phyloP scores from a whole-genome alignment of 2,797 vertebrate species.

The Delichon dasypus region DNA sequence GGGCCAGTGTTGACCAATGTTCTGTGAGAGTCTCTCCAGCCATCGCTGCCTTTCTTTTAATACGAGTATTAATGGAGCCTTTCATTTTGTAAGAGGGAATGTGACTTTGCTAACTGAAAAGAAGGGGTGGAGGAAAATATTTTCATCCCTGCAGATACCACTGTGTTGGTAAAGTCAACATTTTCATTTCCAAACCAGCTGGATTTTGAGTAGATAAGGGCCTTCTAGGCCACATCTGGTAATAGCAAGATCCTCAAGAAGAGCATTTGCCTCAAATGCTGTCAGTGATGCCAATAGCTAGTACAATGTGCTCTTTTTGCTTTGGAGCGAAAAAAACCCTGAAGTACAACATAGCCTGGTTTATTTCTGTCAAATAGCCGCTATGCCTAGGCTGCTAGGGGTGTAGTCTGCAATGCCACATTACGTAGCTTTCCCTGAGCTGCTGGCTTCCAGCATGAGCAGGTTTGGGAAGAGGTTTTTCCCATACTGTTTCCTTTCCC shows the following conservation, averaged over 20 bases:
- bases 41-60: not conserved
- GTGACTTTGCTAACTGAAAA: not conserved
- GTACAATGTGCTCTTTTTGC: constrained; percentile 24
- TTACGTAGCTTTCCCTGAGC: not conserved
- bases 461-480: not conserved
- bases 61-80: not conserved
- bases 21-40: not conserved
- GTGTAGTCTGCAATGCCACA: not conserved
- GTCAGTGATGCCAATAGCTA: not conserved
- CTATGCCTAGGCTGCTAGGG: not conserved
- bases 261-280: not conserved
- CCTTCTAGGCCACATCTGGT: not conserved
- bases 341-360: not conserved
- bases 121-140: not conserved
- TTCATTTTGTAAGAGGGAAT: not conserved
- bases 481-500: not conserved
- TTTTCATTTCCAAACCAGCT: not conserved
- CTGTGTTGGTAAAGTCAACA: not conserved
- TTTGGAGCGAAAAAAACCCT: not conserved
- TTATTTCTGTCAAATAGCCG: not conserved
- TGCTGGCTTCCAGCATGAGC: not conserved
- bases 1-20: not conserved
- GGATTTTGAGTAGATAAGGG: constrained; percentile 2
- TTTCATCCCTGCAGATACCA: not conserved
- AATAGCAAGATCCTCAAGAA: not conserved